Conservation (phyloP, 2,797 vertebrate genomes). For the Fistularia commersonii region DNA sequence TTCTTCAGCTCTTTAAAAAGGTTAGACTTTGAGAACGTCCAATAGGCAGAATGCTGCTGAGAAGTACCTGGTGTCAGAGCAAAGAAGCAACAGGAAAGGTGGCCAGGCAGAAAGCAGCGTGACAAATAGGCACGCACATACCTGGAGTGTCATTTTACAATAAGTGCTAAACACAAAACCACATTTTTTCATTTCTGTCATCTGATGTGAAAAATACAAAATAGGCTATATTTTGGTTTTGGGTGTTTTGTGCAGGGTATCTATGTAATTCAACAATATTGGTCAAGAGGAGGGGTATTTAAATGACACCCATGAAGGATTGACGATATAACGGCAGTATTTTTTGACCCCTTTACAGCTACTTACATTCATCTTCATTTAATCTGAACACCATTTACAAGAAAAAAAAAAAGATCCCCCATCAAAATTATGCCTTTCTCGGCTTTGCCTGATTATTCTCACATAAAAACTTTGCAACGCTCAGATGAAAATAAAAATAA, state of each 20-base stretch:
- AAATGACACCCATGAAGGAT: constrained; percentile 16
- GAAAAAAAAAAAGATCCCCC: not conserved
- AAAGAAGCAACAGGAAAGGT: constrained; percentile 22
- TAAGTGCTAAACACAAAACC: constrained; percentile 37
- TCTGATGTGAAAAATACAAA: constrained; percentile 6
- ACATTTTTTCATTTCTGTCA: not conserved
- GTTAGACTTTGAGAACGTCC: constrained; percentile 25
- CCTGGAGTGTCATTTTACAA: constrained; percentile 22
- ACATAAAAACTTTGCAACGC: constrained; percentile 8
- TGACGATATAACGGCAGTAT: not conserved
- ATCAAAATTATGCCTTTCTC: constrained; percentile 33
- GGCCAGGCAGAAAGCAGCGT: constrained; percentile 1
- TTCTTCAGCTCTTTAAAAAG: constrained; percentile 59
- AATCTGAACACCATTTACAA: constrained; percentile 3
- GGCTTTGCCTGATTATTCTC: constrained; percentile 15
- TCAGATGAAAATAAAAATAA: constrained; percentile 1
- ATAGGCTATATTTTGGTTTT: not conserved
- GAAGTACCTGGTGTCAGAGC: constrained; percentile 48
- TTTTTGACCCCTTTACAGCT: constrained; percentile 9
- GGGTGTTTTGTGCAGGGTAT: constrained; percentile 6
- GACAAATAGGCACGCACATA: constrained; percentile 5
- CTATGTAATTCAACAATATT: no score
- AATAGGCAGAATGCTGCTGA: constrained; percentile 50
- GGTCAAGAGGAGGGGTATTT: no score
- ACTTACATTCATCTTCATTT: constrained; percentile 38